phyloP scores from a whole-genome alignment of 2,113 vertebrate genomes.

The Herpetotheres cachinnans region DNA sequence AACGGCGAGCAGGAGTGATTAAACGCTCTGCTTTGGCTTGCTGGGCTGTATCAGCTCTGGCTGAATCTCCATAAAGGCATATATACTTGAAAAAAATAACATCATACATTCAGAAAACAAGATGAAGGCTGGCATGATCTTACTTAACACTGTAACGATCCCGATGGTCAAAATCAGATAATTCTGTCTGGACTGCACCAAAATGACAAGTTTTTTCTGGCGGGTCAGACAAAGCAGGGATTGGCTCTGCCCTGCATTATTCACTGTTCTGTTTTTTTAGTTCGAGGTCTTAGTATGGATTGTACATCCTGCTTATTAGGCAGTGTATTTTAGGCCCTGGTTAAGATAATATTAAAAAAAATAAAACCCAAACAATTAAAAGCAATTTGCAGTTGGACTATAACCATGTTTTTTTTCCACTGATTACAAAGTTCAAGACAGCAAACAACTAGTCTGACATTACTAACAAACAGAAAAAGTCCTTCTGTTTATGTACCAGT shows the following conservation, averaged over 20 bases:
- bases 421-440: neutral
- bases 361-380: neutral
- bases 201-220: too few species aligned
- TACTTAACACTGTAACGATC: too few species aligned
- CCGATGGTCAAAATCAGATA: neutral
- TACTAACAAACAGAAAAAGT: neutral
- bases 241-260: fast-evolving
- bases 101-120: neutral
- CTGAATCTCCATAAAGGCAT: neutral
- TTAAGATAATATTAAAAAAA: neutral
- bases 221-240: fast-evolving
- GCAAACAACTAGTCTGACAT: neutral
- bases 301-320: neutral
- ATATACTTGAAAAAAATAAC: neutral
- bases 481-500: neutral
- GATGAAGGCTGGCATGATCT: neutral
- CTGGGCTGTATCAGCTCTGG: neutral
- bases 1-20: too few species aligned
- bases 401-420: neutral
- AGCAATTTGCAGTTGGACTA: neutral
- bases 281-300: neutral
- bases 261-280: neutral
- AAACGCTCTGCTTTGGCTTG: neutral
- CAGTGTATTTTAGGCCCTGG: neutral
- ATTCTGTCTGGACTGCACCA: fast-evolving